Conservation (phyloP, 2,113 vertebrate species). For the Halcyon senegalensis region DNA sequence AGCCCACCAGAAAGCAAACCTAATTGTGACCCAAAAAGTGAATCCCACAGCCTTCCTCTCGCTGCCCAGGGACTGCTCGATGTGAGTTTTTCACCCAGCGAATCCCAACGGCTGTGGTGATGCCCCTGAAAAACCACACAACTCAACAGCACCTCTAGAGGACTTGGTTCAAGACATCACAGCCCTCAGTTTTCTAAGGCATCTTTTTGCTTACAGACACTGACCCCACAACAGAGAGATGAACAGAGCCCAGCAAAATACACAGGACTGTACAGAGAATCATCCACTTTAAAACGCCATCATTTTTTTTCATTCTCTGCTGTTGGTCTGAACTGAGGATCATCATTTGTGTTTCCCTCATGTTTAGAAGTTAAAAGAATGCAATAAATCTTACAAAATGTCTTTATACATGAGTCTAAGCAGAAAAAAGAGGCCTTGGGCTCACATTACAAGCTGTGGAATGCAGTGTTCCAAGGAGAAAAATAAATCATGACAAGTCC, state of each 20-base stretch:
- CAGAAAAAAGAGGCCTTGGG: slow-evolving; percentile 30
- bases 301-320: slow-evolving; percentile 3
- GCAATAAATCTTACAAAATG: slow-evolving; percentile 52
- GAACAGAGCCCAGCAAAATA: neutral
- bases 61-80: neutral
- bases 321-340: slow-evolving; percentile 45
- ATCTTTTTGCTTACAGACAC: neutral
- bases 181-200: neutral
- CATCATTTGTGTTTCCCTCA: neutral
- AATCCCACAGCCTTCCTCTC: neutral
- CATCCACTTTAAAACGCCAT: neutral
- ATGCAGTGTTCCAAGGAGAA: slow-evolving; percentile 28
- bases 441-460: slow-evolving; percentile 56
- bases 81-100: neutral
- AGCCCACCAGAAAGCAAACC: neutral
- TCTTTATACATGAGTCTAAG: slow-evolving; percentile 43
- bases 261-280: neutral
- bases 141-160: neutral
- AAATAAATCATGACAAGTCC: slow-evolving; percentile 20
- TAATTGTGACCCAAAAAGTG: neutral
- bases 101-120: neutral
- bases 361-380: slow-evolving; percentile 55
- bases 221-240: neutral
- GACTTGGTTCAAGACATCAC: neutral
- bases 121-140: neutral